Evolutionary conservation across 2,113 vertebrate species (phyloP), one percentile per base, ranked within the genome.

Genomic region (Ceratotherium simum): DNA sequence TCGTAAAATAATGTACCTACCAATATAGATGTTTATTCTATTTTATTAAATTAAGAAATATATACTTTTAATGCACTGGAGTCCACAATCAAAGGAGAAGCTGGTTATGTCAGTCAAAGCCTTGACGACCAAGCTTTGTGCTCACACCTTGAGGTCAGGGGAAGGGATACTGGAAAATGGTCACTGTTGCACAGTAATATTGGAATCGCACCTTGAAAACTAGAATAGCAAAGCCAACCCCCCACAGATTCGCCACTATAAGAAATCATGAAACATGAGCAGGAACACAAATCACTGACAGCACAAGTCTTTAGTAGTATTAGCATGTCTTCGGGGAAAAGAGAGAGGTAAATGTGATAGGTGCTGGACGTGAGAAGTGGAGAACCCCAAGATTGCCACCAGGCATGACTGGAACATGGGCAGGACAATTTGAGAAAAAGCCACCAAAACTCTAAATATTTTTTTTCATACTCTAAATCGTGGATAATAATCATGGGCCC

Each of bases 381-480:
- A 58, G 64, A n/a, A 25, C 3, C 16, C 20, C 14, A 29, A 16
- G 46, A 46, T 10, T 13, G 25, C 39, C 36, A 62, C 9, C 18
- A 42, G 6, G 20, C 25, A 6, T 18, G 17, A 16, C 0, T 48
- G 27, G 13, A 54, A 56, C 3, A 8, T 2, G 6, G 3, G 25
- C 5, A 23, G 13, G 21, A 4, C 60, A n/a, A 5, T 16, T 25
- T 18, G 51, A 82, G 14, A 82, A 58, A 23, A 42, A 20, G 23
- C 1, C 14, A 36, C 29, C 9, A 39, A 65, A 25, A 51, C 31
- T n/a, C 12, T 29, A 39, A 25, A 5, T 12, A 18, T 62, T 36
- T 36, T 36, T 5, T 36, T 39, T 33, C 33, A 33, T 20, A 48
- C 6, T 58, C 14, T 72, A 8, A 86, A 11, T n/a, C 65, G 27